Conservation (phyloP, 2,797 vertebrate genomes). For the Argyrosomus regius region DNA sequence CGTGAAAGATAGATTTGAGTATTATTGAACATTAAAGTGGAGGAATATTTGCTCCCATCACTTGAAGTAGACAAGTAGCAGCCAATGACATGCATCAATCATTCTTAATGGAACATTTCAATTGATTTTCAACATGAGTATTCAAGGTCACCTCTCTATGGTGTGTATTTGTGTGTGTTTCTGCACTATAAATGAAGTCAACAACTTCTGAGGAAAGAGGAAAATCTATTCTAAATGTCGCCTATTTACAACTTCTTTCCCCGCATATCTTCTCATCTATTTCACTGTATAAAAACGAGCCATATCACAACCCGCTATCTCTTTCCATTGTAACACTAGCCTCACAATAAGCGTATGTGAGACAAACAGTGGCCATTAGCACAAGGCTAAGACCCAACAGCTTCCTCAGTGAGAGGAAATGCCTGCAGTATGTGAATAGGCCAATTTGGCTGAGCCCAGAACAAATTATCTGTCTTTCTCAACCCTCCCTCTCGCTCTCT, state of each 20-base stretch:
- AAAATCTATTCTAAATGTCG: constrained; percentile 49
- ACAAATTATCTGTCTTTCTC: constrained; percentile 64
- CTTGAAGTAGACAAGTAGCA: constrained; percentile 59
- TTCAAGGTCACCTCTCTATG: constrained; percentile 75
- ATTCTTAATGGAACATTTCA: constrained; percentile 81
- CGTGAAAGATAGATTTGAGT: constrained; percentile 47
- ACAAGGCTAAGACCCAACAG: constrained; percentile 53
- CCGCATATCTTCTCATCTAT: constrained; percentile 67
- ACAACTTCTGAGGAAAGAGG: constrained; percentile 38
- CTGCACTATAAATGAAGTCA: constrained; percentile 61
- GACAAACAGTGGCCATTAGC: constrained; percentile 69
- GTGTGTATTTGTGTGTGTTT: constrained; percentile 42
- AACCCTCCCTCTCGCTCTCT: constrained; percentile 37
- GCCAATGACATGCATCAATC: constrained; percentile 81
- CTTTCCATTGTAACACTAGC: constrained; percentile 58
- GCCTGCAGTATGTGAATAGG: constrained; percentile 62
- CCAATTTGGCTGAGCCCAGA: constrained; percentile 65
- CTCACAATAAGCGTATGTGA: constrained; percentile 53
- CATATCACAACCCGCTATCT: constrained; percentile 68
- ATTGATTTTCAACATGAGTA: constrained; percentile 78
- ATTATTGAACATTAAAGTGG: constrained; percentile 68
- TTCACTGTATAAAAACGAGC: constrained; percentile 52
- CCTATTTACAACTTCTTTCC: constrained; percentile 45
- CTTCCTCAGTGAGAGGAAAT: constrained; percentile 68
- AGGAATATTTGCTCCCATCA: constrained; percentile 70